Evolutionary conservation across 2,888 invertebrate species (phyloP).

Genomic region (Xanthia icteritia): DNA sequence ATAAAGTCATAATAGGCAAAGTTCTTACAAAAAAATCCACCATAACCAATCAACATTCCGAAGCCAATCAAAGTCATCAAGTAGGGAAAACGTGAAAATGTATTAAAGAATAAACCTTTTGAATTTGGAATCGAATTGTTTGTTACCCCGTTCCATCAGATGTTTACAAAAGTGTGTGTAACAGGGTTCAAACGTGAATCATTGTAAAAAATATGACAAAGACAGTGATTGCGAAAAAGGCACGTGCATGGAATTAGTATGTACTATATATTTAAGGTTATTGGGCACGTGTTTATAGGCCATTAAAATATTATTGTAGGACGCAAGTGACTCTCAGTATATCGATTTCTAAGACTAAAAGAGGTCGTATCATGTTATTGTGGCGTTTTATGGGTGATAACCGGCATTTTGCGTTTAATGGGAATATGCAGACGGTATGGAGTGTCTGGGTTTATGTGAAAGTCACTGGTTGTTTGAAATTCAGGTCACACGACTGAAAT

Average conservation of each 20-base stretch:
- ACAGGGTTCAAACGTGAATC: slow-evolving; percentile 30
- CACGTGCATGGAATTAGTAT: not conserved
- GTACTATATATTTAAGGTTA: no score
- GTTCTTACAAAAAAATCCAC: not conserved
- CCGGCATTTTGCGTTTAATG: slow-evolving; percentile 29
- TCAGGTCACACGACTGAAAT: slow-evolving; percentile 27
- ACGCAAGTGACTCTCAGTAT: slow-evolving; percentile 26
- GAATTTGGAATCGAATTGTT: slow-evolving; percentile 23
- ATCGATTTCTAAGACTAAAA: slow-evolving; percentile 45
- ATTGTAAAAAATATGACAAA: slow-evolving; percentile 22
- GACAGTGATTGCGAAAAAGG: slow-evolving; percentile 8
- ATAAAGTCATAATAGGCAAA: not conserved
- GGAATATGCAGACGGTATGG: slow-evolving; percentile 37
- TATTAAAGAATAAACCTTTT: not conserved
- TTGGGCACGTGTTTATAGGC: no score
- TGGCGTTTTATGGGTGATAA: slow-evolving; percentile 49
- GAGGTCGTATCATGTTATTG: slow-evolving; percentile 28
- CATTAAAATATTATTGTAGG: slow-evolving; percentile 16
- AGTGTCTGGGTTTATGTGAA: slow-evolving; percentile 27
- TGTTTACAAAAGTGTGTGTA: not conserved
- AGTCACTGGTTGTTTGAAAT: slow-evolving; percentile 17
- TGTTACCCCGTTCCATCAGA: not conserved
- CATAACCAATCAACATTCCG: slow-evolving; percentile 12
- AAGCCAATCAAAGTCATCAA: slow-evolving; percentile 15
- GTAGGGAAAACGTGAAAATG: slow-evolving; percentile 13